Evolutionary conservation across 2,888 invertebrate genomes (phyloP).

Genomic region (Metacarcinus magister): DNA sequence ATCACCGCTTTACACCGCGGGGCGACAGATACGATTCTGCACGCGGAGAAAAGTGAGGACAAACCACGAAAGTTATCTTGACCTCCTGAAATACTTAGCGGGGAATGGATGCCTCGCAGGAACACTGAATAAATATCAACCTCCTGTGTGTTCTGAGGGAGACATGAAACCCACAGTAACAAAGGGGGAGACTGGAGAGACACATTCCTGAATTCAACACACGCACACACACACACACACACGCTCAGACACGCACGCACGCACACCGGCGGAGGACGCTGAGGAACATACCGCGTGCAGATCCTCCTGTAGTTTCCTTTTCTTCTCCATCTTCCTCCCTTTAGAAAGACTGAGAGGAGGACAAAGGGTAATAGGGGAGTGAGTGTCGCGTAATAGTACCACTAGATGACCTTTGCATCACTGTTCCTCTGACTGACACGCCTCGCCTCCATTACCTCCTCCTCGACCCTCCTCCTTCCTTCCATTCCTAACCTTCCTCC

Average conservation of each 20-base stretch:
- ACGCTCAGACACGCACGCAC: background rate
- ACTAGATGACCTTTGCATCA: background rate
- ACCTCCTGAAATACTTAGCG: background rate
- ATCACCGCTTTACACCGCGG: background rate
- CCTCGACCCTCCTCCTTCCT: background rate
- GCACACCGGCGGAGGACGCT: background rate
- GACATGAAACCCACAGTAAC: background rate
- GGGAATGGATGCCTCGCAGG: background rate
- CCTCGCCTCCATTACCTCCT: background rate
- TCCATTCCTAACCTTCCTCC: background rate
- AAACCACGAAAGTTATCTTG: background rate
- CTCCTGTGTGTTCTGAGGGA: background rate
- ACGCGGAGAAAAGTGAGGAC: constrained; percentile 9
- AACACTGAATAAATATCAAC: background rate
- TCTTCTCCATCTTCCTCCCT: background rate
- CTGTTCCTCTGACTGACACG: background rate
- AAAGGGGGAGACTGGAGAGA: constrained; percentile 3
- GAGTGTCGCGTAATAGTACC: background rate
- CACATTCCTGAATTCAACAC: background rate
- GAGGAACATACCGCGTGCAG: background rate
- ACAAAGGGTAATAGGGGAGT: background rate
- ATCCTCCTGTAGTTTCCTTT: background rate
- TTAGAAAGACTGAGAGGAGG: background rate
- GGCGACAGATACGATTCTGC: constrained; percentile 29
- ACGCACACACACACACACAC: constrained; percentile 6